Percentiles rank a stretch among this genome's conserved stretches.
Conservation (phyloP, 2,797 vertebrate genomes). For the Lateolabrax maculatus region DNA sequence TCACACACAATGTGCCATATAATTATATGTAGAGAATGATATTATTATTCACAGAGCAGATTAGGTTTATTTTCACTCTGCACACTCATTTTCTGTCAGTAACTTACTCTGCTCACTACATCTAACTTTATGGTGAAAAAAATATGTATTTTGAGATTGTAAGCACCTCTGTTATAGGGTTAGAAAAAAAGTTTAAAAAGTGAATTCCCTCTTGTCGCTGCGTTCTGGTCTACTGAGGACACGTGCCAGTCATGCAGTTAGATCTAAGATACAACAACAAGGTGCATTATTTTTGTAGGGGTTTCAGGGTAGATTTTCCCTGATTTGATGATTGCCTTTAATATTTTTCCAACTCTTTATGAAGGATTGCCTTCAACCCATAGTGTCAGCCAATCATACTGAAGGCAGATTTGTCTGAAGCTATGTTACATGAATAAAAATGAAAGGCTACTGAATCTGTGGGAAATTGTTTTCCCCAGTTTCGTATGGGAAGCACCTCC, state of each 20-base stretch:
- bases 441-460: neutral
- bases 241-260: neutral
- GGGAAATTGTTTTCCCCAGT: neutral
- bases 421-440: neutral
- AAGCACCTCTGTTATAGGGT: neutral
- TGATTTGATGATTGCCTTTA: neutral
- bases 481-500: neutral
- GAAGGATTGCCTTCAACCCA: neutral
- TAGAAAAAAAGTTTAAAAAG: too few relatives aligned
- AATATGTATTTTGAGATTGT: too few relatives aligned
- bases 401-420: slow-evolving; percentile 3
- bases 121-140: neutral
- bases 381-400: neutral
- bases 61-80: neutral
- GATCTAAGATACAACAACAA: neutral
- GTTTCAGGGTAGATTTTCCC: neutral
- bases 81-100: neutral
- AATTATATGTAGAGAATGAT: neutral
- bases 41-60: slow-evolving; percentile 3
- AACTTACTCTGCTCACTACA: neutral
- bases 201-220: neutral
- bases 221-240: neutral
- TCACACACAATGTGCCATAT: neutral
- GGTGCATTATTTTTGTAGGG: neutral
- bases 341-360: neutral